Evolutionary conservation across 2,113 vertebrate genomes (phyloP).

Genomic region (Salvelinus alpinus): DNA sequence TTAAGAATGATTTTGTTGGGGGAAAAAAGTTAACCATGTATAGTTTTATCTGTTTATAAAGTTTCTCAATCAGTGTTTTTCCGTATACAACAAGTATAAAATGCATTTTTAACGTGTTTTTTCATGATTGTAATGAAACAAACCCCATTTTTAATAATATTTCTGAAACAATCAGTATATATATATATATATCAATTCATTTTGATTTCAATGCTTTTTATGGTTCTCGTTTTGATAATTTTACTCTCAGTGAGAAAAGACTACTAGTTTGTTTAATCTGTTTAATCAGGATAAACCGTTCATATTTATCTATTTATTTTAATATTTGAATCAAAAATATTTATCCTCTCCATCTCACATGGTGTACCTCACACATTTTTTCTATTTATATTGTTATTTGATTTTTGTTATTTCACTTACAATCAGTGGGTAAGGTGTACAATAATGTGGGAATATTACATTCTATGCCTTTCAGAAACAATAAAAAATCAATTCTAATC

Average conservation of each 20-base stretch:
- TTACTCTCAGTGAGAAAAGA: constrained; percentile 49
- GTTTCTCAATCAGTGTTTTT: constrained; percentile 73
- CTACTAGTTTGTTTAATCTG: constrained; percentile 47
- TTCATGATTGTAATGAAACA: constrained; percentile 70
- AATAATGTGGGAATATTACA: constrained; percentile 59
- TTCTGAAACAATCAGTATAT: constrained; percentile 60
- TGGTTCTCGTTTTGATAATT: constrained; percentile 58
- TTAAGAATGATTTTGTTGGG: constrained; percentile 64
- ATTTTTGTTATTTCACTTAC: constrained; percentile 70
- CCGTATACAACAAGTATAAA: constrained; percentile 66
- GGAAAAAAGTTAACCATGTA: constrained; percentile 63
- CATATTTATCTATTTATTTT: constrained; percentile 81
- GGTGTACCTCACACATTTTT: constrained; percentile 65
- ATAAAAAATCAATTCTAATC: constrained; percentile 59
- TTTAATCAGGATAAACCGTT: constrained; percentile 58
- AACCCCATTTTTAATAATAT: constrained; percentile 72
- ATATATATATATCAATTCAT: constrained; percentile 23
- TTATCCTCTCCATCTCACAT: constrained; percentile 69
- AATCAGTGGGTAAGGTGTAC: constrained; percentile 73
- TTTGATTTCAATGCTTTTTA: constrained; percentile 51
- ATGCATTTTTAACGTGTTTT: constrained; percentile 74
- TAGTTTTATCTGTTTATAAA: constrained; percentile 76
- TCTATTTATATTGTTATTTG: constrained; percentile 69
- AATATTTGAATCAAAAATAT: constrained; percentile 74
- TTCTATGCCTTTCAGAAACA: constrained; percentile 75